Evolutionary conservation across 2,888 invertebrate genomes (phyloP), one percentile per base, ranked within the genome.

Genomic region (Acanthosoma haemorrhoidale): DNA sequence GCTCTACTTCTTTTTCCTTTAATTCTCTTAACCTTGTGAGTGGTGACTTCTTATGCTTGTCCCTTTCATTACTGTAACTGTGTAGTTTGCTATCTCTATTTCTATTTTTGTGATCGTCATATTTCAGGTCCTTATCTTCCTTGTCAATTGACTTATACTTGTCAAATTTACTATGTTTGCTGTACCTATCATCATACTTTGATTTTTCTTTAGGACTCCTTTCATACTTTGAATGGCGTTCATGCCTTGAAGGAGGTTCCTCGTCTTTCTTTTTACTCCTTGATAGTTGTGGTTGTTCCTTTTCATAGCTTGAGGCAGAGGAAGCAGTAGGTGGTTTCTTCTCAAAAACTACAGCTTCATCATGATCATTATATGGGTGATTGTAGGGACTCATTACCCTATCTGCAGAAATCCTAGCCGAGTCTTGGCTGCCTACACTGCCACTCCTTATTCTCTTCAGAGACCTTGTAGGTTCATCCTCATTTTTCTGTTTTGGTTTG

Each of bases 1-100:
- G 21, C 16, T 72, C 69, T 59, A 43, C 16, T 58, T 69, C 39
- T 69, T 72, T 66, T 57, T 72, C 60, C 39, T 70, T 60, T 41
- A 31, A 59, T 58, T 69, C 58, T 21, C 32, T 51, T 41, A 59
- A 32, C 69, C 11, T 73, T 39, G 64, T 21, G 0, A 66, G 25
- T 66, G 66, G 51, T 38, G 58, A 68, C 38, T 36, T 71, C 63
- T 32, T 71, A 57, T 18, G 63, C 59, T 59, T 69, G 25, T 61
- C 39, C 39, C 68, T 58, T 8, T 68, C 59, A 34, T 16, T 59
- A 11, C 31, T 31, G 34, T 16, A 16, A 34, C 13, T 34, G 32
- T 67, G 51, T 57, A 57, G 51, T 25, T 58, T 68, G 16, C 18
- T 58, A n/a, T n/a, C n/a, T n/a, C n/a, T n/a, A n/a, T n/a, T n/a